Evolutionary conservation across 2,888 invertebrate genomes (phyloP), one percentile per base, ranked within the genome.

Genomic region (Cephus spinipes): DNA sequence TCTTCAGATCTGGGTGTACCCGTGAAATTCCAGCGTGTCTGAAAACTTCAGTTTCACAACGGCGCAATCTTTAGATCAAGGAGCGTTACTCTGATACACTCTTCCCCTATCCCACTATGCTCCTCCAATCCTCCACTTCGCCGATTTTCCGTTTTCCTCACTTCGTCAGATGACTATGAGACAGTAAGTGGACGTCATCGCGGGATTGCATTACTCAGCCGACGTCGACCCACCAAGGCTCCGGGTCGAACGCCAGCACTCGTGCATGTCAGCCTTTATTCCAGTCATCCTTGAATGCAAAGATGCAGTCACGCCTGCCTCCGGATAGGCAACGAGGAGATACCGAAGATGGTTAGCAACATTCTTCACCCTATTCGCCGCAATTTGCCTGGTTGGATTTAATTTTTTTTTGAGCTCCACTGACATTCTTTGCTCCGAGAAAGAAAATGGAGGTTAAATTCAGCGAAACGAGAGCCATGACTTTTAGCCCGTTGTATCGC

Each of bases 251-350:
- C 74, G 79, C 76, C 80, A 76, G 74, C 77, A 32, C 69, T 80
- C 77, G 78, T 79, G 83, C 79, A 73, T 80, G 76, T 81, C 83
- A 81, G 73, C 79, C 81, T 80, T 79, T 80, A 77, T 80, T 79
- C 84, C 81, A 81, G 83, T 86, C 85, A 85, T 86, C 83, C 85
- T 86, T 86, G 85, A 86, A 82, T 77, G 77, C 80, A 84, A 79
- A 83, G 85, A 86, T 86, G 83, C 83, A 79, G 80, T 78, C 79
- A 76, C 76, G 81, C 74, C 35, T 79, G 76, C 79, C 77, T 81
- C 77, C 68, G 79, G 11, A 30, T 78, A 73, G 80, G 79, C 79
- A 78, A 81, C 83, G 82, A 82, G 83, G 80, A 80, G 79, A 76
- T 36, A 78, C 4, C 4, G 12, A 69, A 77, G 79, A 81, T 81